Evolutionary conservation across 2,888 invertebrate species (phyloP).

Genomic region (Zhuqinia jingwanae): DNA sequence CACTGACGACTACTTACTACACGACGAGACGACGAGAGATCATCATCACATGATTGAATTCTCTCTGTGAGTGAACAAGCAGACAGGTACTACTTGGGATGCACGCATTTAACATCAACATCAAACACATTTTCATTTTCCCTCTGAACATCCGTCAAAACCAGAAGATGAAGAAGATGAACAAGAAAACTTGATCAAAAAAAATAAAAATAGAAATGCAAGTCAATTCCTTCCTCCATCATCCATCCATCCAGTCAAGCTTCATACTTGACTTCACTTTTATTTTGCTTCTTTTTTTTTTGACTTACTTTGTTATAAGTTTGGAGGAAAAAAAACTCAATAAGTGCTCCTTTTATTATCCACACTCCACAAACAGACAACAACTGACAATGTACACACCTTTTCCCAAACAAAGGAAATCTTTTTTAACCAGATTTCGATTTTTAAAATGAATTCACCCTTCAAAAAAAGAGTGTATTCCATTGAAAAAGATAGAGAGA

Average conservation of each 20-base stretch:
- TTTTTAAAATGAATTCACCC: constrained; percentile 37
- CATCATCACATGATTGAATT: constrained; percentile 61
- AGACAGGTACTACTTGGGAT: constrained; percentile 67
- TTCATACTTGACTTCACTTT: constrained; percentile 49
- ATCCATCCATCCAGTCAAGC: neutral
- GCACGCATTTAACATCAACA: constrained; percentile 28
- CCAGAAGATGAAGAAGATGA: constrained; percentile 51
- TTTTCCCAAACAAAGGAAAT: constrained; percentile 51
- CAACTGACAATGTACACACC: constrained; percentile 20
- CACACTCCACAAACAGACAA: neutral
- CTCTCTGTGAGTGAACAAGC: constrained; percentile 57
- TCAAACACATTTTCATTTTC: constrained; percentile 58
- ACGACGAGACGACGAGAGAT: neutral
- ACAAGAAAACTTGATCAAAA: neutral
- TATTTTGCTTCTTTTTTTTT: too few species aligned
- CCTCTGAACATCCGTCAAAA: constrained; percentile 66
- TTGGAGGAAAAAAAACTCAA: constrained; percentile 40
- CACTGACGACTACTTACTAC: too few species aligned
- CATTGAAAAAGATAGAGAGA: too few species aligned
- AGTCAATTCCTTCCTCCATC: constrained; percentile 21
- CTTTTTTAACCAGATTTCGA: too few species aligned
- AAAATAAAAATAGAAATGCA: neutral
- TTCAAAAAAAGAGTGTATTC: too few species aligned
- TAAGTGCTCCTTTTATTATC: constrained; percentile 48
- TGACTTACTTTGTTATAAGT: too few species aligned